Percentiles rank a stretch among this genome's conserved stretches.
Conservation (phyloP, 2,113 vertebrate genomes). For the Irena cyanogastra region DNA sequence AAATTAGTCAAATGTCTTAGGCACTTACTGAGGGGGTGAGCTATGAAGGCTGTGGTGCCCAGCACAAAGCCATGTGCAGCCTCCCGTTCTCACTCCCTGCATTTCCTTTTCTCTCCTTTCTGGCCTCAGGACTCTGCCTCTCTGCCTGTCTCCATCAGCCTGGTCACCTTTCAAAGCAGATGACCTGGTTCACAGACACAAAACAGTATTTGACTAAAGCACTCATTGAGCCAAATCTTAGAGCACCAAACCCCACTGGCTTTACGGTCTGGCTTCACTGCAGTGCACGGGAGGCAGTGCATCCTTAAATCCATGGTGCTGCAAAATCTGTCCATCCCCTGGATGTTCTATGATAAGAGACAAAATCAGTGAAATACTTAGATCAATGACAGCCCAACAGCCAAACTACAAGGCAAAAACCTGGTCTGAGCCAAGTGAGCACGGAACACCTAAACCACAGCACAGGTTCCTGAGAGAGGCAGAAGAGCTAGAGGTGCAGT, state of each 20-base stretch:
- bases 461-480: not conserved
- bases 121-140: not conserved
- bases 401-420: not conserved
- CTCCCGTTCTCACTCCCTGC: not conserved
- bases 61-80: not conserved
- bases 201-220: not conserved
- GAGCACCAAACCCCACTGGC: not conserved
- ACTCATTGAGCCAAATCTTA: not conserved
- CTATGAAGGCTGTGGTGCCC: not conserved
- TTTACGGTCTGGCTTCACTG: not conserved
- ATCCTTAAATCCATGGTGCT: not conserved
- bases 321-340: not conserved
- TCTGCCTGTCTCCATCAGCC: not conserved
- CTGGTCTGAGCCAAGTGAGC: not conserved
- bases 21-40: conserved; percentile 10
- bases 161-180: not conserved
- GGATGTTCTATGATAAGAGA: rapidly evolving
- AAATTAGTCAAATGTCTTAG: conserved; percentile 65
- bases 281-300: not conserved
- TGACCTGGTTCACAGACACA: not conserved
- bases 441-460: not conserved
- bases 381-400: not conserved
- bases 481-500: not conserved
- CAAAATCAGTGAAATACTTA: not conserved
- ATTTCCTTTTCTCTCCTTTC: not conserved